These are phyloP conservation scores for Trachymyrmex cornetzi DNA, from an alignment of 1,140 invertebrate species.

Conservation along the genomic window DNA sequence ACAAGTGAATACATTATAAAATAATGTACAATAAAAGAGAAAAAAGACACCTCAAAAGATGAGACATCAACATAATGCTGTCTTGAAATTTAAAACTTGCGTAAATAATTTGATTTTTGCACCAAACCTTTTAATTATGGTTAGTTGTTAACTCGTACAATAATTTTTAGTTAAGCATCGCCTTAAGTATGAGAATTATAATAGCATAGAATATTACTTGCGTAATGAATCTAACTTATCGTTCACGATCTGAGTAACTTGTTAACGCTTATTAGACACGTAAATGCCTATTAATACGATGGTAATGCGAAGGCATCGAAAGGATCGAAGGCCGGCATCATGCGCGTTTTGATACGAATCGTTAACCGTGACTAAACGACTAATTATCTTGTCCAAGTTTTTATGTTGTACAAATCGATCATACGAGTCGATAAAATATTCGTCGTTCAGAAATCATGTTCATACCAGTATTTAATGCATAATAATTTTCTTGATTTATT, in stretches of 20 bases:
- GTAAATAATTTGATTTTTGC: background rate
- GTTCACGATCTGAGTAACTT: constrained; percentile 54
- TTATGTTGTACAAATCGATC: constrained; percentile 55
- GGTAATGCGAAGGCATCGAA: constrained; percentile 58
- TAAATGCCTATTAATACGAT: constrained; percentile 61
- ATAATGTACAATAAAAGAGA: too few relatives aligned
- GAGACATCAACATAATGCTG: too few relatives aligned
- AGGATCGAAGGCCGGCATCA: constrained; percentile 58
- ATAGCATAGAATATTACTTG: constrained; percentile 32
- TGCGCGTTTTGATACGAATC: constrained; percentile 62
- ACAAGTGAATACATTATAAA: too few relatives aligned
- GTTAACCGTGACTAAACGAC: constrained; percentile 63
- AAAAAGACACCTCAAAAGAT: too few relatives aligned
- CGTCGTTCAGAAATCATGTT: constrained; percentile 29
- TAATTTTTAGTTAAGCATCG: background rate
- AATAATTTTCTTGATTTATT: constrained; percentile 54
- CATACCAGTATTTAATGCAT: constrained; percentile 6
- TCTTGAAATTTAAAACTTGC: background rate
- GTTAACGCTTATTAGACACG: constrained; percentile 64
- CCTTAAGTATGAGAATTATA: constrained; percentile 18
- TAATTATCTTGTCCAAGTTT: constrained; percentile 62
- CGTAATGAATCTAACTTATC: constrained; percentile 61
- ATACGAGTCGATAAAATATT: constrained; percentile 47
- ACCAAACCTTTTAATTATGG: background rate
- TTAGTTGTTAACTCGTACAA: background rate